Percentiles rank a stretch among this genome's conserved stretches.
These are phyloP conservation scores for Melitaea cinxia DNA, from an alignment of 1,140 invertebrate genomes.

Conservation along the genomic window DNA sequence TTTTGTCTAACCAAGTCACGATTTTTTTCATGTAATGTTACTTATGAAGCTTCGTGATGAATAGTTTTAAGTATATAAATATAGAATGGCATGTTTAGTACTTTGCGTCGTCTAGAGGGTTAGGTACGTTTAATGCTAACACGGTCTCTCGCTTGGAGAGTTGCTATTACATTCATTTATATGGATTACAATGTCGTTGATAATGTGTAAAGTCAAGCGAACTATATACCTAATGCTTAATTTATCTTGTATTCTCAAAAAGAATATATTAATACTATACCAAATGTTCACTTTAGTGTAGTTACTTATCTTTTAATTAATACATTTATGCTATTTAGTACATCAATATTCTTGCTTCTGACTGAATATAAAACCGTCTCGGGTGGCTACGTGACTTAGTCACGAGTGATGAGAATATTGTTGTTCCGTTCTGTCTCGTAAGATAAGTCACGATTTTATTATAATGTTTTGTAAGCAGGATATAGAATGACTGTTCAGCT, in stretches of 20 bases:
- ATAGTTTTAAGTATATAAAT: neutral
- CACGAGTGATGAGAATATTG: constrained; percentile 20
- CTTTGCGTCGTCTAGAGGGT: neutral
- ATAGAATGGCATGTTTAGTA: neutral
- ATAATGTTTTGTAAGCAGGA: constrained; percentile 25
- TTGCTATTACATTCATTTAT: constrained; percentile 36
- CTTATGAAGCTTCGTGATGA: neutral
- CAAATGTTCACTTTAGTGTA: too few relatives aligned
- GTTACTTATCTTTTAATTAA: too few relatives aligned
- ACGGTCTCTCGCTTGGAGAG: constrained; percentile 25
- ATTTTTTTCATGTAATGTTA: neutral
- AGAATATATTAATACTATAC: too few relatives aligned
- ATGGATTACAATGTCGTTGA: constrained; percentile 27
- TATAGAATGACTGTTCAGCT: neutral
- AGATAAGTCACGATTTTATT: constrained; percentile 39
- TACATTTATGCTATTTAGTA: too few relatives aligned
- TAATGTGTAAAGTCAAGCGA: too few relatives aligned
- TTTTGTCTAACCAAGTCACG: neutral
- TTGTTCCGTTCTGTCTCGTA: constrained; percentile 14
- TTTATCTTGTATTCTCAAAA: too few relatives aligned
- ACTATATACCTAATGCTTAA: too few relatives aligned
- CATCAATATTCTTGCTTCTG: too few relatives aligned
- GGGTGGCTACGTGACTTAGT: constrained; percentile 46
- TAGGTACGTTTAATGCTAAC: constrained; percentile 12
- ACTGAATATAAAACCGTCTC: constrained; percentile 25